These are phyloP conservation scores for Platanista minor DNA, from an alignment of 2,113 vertebrate species.

Conservation along the genomic window DNA sequence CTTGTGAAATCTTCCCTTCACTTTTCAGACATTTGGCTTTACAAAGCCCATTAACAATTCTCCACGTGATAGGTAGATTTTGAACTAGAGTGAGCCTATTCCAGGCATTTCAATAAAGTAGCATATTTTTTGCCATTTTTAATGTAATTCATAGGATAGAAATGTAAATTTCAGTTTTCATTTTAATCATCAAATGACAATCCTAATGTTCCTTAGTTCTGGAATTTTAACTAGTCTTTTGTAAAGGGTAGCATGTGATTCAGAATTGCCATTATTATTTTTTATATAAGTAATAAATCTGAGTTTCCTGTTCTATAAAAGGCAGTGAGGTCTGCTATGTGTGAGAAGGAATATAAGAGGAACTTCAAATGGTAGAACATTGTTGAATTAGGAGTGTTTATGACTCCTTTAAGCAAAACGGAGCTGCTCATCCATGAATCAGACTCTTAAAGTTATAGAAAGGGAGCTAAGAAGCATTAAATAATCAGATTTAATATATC, in stretches of 20 bases:
- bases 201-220: not conserved
- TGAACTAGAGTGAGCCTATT: not conserved
- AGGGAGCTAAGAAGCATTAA: not conserved
- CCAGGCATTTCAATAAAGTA: not conserved
- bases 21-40: not conserved
- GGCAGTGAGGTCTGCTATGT: not conserved
- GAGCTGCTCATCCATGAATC: not conserved
- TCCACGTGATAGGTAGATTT: not conserved
- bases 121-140: not conserved
- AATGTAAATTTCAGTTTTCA: not conserved
- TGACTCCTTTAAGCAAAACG: not conserved
- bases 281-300: not conserved
- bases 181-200: not conserved
- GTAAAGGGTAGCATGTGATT: not conserved
- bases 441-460: not conserved
- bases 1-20: not conserved
- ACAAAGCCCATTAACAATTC: not conserved
- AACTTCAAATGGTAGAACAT: not conserved
- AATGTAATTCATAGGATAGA: not conserved
- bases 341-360: not conserved
- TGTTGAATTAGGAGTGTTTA: not conserved
- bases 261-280: not conserved
- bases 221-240: not conserved
- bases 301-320: not conserved
- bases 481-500: not conserved